phyloP scores from a whole-genome alignment of 1,140 invertebrate species.

The Steinernema khuongi region DNA sequence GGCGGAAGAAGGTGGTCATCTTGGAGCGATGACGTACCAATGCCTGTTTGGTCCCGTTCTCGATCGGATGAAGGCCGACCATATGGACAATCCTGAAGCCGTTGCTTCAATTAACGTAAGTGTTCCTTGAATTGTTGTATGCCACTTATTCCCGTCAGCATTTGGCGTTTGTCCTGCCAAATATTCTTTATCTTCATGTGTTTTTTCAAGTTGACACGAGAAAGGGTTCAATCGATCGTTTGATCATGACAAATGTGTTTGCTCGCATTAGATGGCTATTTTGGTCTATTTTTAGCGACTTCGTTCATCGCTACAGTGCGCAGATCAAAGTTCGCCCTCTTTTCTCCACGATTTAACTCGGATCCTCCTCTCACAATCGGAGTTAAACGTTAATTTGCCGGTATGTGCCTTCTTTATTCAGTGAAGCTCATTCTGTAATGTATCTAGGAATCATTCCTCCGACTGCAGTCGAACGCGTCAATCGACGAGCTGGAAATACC shows the following conservation, averaged over 20 bases:
- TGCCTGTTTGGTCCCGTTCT: conserved; percentile 44
- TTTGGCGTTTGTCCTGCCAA: no score
- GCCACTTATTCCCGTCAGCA: no score
- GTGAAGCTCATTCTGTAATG: not conserved
- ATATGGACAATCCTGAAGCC: conserved; percentile 41
- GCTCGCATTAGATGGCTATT: not conserved
- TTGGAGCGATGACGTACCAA: conserved; percentile 53
- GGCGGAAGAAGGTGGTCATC: conserved; percentile 51
- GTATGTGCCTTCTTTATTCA: conserved; percentile 20
- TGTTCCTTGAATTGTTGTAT: no score
- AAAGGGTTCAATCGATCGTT: no score
- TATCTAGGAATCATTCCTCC: conserved; percentile 52
- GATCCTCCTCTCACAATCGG: conserved; percentile 43
- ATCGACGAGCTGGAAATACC: conserved; percentile 50
- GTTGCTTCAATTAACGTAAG: conserved; percentile 50
- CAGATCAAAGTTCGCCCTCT: conserved; percentile 51
- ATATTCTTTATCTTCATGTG: no score
- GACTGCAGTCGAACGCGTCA: conserved; percentile 54
- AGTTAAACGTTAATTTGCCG: conserved; percentile 56
- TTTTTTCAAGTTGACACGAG: no score
- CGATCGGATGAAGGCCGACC: conserved; percentile 42
- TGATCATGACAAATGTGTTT: no score
- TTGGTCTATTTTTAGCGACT: conserved; percentile 39
- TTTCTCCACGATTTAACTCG: conserved; percentile 56
- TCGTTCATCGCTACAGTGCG: conserved; percentile 39